phyloP scores from a whole-genome alignment of 1,140 invertebrate genomes.

The Polyergus mexicanus region DNA sequence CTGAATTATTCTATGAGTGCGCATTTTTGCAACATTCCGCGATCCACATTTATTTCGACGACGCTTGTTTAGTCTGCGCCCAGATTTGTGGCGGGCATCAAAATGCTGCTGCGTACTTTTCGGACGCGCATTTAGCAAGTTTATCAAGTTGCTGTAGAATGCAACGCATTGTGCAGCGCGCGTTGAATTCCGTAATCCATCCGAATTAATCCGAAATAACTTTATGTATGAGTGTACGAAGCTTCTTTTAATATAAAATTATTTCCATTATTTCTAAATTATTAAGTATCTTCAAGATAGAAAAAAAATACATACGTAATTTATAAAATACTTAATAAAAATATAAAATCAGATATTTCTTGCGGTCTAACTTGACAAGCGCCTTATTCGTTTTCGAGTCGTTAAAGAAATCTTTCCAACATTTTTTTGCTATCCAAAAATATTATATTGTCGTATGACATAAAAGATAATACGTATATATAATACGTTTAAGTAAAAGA shows the following conservation, averaged over 20 bases:
- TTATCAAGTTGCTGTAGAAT: constrained; percentile 4
- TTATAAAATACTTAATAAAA: background rate
- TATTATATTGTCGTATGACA: background rate
- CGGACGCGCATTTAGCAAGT: constrained; percentile 13
- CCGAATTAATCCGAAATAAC: too few relatives aligned
- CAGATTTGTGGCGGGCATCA: constrained; percentile 8
- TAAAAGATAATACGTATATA: too few relatives aligned
- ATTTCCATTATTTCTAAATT: background rate
- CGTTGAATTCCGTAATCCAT: background rate
- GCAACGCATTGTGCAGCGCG: background rate
- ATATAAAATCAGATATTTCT: constrained; percentile 2
- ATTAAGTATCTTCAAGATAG: background rate
- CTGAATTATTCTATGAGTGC: constrained; percentile 59
- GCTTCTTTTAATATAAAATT: background rate
- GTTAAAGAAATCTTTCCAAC: background rate
- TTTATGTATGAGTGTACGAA: background rate
- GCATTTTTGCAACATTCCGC: constrained; percentile 55
- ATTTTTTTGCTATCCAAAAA: background rate
- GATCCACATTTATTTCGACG: constrained; percentile 64
- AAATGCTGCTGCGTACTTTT: constrained; percentile 40
- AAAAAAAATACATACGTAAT: background rate
- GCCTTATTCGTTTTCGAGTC: background rate
- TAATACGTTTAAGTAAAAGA: background rate
- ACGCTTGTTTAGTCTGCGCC: constrained; percentile 68
- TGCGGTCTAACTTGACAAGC: background rate